Evolutionary conservation across 2,113 vertebrate genomes (phyloP), one percentile per base, ranked within the genome.

Genomic region (Dasypus novemcinctus): DNA sequence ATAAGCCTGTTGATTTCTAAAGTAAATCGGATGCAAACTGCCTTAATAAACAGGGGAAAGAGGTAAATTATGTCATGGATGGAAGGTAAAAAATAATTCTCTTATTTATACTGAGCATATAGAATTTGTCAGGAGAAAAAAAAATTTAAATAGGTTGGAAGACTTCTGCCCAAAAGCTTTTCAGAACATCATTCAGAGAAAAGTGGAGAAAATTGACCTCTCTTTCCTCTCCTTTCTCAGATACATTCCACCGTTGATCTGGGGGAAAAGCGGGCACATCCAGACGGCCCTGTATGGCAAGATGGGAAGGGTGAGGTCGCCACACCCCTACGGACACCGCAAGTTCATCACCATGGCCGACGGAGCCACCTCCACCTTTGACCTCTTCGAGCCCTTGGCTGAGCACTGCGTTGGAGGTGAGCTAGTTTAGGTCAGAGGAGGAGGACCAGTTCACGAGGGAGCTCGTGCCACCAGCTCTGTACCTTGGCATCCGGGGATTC

Each of bases 221-320:
- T n/a, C 5, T 52, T 31, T 76, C 74, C 8, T 20, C 43, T 95
- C 54, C 88, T 97, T 96, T 98, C n/a, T 97, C 96, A 99, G 99
- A 97, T 99, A 99, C 97, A 99, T 99, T 98, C 99, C 99, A 90
- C 99, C 99, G 0, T 95, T 99, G 89, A 98, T 99, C 90, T 99
- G 99, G 99, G 99, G 99, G 2, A 99, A 99, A 96, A 99, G 99
- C 25, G 99, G 99, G 80, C 99, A 99, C 96, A 99, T 99, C 94
- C 99, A 99, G 98, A 99, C 99, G 0, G 99, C 99, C 38, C 98
- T 99, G 82, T 99, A 99, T 5, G 99, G 99, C 92, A 99, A 99
- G 97, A 99, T 99, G 97, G 99, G 99, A 13, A 98, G 99, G 79
- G 99, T 99, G 95, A 99, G 99, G 94, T 99, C 99, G 0, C 99